Evolutionary conservation across 2,888 invertebrate species (phyloP).

Genomic region (Cepaea hortensis): DNA sequence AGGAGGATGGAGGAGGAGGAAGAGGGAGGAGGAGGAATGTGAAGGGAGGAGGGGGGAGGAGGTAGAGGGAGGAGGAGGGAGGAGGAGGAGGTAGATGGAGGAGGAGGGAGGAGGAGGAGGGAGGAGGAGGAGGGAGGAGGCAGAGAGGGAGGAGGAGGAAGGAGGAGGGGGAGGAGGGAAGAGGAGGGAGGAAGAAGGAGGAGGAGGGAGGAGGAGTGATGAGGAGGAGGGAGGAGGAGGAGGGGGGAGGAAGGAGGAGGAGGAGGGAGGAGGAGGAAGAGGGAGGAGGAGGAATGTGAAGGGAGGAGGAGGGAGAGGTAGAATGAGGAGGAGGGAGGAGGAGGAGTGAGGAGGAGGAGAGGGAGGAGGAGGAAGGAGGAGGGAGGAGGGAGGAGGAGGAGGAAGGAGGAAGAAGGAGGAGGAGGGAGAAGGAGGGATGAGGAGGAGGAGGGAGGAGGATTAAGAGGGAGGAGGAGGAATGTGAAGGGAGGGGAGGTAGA

Average conservation of each 20-base stretch:
- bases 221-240: too few species aligned
- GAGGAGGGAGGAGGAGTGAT: too few species aligned
- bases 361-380: background rate
- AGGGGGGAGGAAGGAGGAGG: background rate
- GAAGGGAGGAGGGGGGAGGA: too few species aligned
- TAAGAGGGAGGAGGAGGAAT: too few species aligned
- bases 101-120: too few species aligned
- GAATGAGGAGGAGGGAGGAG: background rate
- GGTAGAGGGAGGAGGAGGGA: too few species aligned
- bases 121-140: too few species aligned
- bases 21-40: too few species aligned
- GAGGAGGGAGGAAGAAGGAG: background rate
- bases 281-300: background rate
- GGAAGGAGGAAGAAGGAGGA: background rate
- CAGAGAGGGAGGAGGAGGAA: background rate
- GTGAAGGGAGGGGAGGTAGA: too few species aligned
- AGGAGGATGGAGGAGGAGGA: too few species aligned
- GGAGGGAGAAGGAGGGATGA: slow-evolving; percentile 14
- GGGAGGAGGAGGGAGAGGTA: background rate
- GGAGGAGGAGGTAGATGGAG: too few species aligned
- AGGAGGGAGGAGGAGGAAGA: background rate
- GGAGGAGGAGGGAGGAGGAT: background rate
- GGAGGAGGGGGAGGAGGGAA: background rate
- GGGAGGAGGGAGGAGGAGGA: background rate
- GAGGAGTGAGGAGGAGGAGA: background rate